Evolutionary conservation across 2,888 invertebrate genomes (phyloP).

Genomic region (Philereme vetulata): DNA sequence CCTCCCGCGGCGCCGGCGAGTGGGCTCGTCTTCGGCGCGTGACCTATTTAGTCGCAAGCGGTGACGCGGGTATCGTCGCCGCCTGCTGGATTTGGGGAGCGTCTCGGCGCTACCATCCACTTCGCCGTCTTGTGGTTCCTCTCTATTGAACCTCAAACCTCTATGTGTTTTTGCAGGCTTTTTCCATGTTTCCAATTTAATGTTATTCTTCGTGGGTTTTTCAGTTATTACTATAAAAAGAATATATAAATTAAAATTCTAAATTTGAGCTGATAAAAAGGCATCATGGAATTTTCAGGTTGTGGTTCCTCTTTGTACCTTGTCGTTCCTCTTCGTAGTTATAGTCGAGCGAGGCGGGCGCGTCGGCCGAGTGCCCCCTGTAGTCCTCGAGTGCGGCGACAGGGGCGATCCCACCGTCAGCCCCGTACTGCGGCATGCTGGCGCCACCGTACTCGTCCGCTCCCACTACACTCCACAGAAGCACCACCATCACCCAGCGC

Average conservation of each 20-base stretch:
- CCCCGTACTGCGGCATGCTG: slow-evolving; percentile 66
- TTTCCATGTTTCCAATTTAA: slow-evolving; percentile 48
- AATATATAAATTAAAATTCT: not conserved
- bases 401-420: slow-evolving; percentile 36
- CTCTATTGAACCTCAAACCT: slow-evolving; percentile 27
- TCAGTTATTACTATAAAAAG: slow-evolving; percentile 46
- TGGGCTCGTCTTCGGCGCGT: not conserved
- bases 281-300: no score
- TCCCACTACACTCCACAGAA: slow-evolving; percentile 48
- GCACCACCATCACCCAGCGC: slow-evolving; percentile 45
- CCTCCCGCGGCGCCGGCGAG: slow-evolving; percentile 5
- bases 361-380: slow-evolving; percentile 57
- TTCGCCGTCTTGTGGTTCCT: slow-evolving; percentile 7
- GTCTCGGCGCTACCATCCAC: slow-evolving; percentile 2
- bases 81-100: slow-evolving; percentile 1
- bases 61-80: slow-evolving; percentile 4
- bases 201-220: slow-evolving; percentile 41
- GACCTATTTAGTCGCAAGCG: slow-evolving; percentile 2
- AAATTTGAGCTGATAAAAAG: no score
- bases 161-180: slow-evolving; percentile 48
- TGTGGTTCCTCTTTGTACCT: slow-evolving; percentile 15
- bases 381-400: slow-evolving; percentile 49
- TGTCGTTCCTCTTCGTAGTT: slow-evolving; percentile 60
- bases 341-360: slow-evolving; percentile 62
- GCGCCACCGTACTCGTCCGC: slow-evolving; percentile 61